Conservation (phyloP, 2,888 invertebrate species). For the Cerastoderma edule region DNA sequence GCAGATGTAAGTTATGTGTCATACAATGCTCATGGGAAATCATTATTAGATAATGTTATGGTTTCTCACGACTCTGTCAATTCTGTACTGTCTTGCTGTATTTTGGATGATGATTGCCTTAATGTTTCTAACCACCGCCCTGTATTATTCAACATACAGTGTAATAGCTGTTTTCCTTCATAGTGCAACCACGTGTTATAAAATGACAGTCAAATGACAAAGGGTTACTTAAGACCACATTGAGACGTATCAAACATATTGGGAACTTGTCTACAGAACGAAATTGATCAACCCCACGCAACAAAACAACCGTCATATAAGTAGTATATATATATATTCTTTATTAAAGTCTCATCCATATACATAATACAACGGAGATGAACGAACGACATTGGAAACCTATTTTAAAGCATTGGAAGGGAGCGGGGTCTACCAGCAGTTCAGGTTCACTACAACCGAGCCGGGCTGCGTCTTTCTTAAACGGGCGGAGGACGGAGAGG, state of each 20-base stretch:
- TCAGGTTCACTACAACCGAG: no score
- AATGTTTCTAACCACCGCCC: constrained; percentile 21
- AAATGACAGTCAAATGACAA: neutral
- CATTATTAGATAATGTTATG: constrained; percentile 15
- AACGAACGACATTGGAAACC: no score
- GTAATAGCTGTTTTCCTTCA: neutral
- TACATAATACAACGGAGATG: no score
- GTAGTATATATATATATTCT: no score
- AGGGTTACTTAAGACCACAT: neutral
- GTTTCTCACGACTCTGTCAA: neutral
- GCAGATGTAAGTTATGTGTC: constrained; percentile 12
- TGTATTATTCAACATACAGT: neutral
- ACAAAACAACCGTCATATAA: no score
- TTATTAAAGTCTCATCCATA: no score
- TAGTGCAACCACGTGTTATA: neutral
- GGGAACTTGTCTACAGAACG: no score
- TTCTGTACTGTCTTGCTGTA: neutral
- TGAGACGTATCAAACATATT: neutral
- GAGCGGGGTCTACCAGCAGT: no score
- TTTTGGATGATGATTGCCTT: constrained; percentile 8
- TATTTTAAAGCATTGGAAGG: no score
- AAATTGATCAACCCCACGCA: no score
- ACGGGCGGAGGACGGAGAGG: no score
- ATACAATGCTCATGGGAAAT: neutral
- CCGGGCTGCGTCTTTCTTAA: no score